Evolutionary conservation across 2,113 vertebrate genomes (phyloP), one percentile per base, ranked within the genome.

Genomic region (Cochlearius cochlearius): DNA sequence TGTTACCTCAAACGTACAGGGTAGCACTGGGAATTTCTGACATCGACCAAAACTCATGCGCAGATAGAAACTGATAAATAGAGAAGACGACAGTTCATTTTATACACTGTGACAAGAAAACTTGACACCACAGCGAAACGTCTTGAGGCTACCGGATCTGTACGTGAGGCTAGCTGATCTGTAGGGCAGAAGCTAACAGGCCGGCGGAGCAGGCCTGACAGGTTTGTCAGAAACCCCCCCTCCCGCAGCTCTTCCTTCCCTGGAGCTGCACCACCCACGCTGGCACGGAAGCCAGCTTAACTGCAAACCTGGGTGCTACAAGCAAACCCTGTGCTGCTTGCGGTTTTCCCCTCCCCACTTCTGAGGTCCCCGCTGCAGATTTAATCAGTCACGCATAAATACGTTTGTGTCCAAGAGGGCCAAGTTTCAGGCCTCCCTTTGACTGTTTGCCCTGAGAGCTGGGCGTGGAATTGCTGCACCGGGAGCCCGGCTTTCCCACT

Each of bases 391-490:
- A 19, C 26, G 19, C 5, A 4, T 13, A 39, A 49, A 32, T 11
- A 47, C 0, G 1, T 45, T 12, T n/a, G 14, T 7, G 4, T 15
- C 21, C 58, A 53, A 32, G 20, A 78, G 3, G 10, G 41, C 5
- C 34, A 2, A 3, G 50, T 23, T 39, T 76, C 25, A 67, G 21
- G 50, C 4, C 7, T 43, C 47, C 18, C 14, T 90, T 23, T 32
- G 52, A 5, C 39, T 27, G 10, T 45, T 22, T 52, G 62, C 23
- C 41, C 36, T 0, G 4, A 43, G 14, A 78, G 26, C 25, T 60
- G 12, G 66, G 36, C 18, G 36, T 8, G 41, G 17, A 64, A 50
- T 0, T 52, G 15, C 15, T 34, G 26, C 26, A 17, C 7, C 1
- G 0, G 14, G 18, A 77, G 34, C 18, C 5, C 11, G 7, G 13